Evolutionary conservation across 1,140 invertebrate species (phyloP).

Genomic region (Drosophila nasuta): DNA sequence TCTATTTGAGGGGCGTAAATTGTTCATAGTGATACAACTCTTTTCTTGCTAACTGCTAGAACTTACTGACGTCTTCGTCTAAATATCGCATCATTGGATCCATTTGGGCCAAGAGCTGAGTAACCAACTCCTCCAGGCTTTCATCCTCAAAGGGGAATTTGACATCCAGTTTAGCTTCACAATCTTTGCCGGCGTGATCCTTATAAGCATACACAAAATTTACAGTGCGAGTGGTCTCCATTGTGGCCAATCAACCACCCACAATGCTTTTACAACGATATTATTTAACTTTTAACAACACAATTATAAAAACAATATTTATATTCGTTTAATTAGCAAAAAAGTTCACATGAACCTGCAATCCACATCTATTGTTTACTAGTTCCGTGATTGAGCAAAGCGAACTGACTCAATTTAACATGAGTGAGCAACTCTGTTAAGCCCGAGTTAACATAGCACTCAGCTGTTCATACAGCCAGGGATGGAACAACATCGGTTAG

Average conservation of each 20-base stretch:
- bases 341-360: too few relatives aligned
- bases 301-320: too few relatives aligned
- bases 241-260: not conserved
- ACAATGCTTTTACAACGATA: not conserved
- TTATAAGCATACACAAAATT: conserved; percentile 72
- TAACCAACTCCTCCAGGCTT: conserved; percentile 81
- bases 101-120: conserved; percentile 84
- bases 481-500: too few relatives aligned
- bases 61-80: conserved; percentile 85
- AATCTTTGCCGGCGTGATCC: conserved; percentile 62
- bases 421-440: too few relatives aligned
- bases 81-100: conserved; percentile 84
- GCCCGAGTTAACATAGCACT: too few relatives aligned
- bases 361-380: too few relatives aligned
- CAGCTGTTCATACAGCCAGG: too few relatives aligned
- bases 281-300: not conserved
- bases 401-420: too few relatives aligned
- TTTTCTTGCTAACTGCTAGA: not conserved
- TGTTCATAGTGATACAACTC: not conserved
- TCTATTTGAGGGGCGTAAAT: conserved; percentile 45
- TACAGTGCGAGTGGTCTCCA: conserved; percentile 45
- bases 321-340: too few relatives aligned
- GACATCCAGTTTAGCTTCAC: conserved; percentile 53
- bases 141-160: conserved; percentile 83
- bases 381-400: too few relatives aligned